phyloP scores from a whole-genome alignment of 2,888 invertebrate species.

The Sarcophaga variegata region DNA sequence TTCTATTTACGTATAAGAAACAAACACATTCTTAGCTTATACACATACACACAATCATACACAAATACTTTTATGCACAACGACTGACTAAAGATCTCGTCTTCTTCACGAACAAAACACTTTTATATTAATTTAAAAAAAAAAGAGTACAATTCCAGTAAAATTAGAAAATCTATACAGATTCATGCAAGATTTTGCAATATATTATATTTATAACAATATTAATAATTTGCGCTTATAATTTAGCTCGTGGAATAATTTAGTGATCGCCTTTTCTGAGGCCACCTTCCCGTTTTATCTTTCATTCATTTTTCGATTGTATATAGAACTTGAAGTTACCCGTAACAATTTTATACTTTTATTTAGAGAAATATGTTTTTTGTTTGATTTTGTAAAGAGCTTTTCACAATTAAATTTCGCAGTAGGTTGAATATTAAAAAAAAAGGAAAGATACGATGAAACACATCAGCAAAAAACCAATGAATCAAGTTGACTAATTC shows the following conservation, averaged over 20 bases:
- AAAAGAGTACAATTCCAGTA: conserved; percentile 5
- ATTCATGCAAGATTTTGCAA: not conserved
- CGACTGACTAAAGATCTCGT: conserved; percentile 40
- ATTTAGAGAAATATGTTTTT: conserved; percentile 28
- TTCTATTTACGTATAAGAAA: conserved; percentile 64
- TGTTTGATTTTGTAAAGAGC: conserved; percentile 34
- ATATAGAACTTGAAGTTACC: conserved; percentile 8
- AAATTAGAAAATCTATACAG: conserved; percentile 21
- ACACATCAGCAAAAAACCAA: conserved; percentile 69
- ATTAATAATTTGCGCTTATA: too few species aligned
- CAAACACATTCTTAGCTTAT: conserved; percentile 51
- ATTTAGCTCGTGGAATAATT: too few species aligned
- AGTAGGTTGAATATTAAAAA: conserved; percentile 54
- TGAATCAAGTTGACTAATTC: not conserved
- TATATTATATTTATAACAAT: too few species aligned
- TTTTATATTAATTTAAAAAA: conserved; percentile 4
- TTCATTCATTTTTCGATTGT: conserved; percentile 13
- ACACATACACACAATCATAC: conserved; percentile 41
- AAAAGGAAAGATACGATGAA: conserved; percentile 63
- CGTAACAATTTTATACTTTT: conserved; percentile 9
- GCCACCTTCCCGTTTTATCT: conserved; percentile 10
- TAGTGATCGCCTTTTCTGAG: conserved; percentile 21
- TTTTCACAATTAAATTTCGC: conserved; percentile 53
- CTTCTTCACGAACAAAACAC: conserved; percentile 10
- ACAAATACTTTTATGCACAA: conserved; percentile 16